These are phyloP conservation scores for Cryptoprocta ferox DNA, from an alignment of 2,797 vertebrate species.

Conservation along the genomic window DNA sequence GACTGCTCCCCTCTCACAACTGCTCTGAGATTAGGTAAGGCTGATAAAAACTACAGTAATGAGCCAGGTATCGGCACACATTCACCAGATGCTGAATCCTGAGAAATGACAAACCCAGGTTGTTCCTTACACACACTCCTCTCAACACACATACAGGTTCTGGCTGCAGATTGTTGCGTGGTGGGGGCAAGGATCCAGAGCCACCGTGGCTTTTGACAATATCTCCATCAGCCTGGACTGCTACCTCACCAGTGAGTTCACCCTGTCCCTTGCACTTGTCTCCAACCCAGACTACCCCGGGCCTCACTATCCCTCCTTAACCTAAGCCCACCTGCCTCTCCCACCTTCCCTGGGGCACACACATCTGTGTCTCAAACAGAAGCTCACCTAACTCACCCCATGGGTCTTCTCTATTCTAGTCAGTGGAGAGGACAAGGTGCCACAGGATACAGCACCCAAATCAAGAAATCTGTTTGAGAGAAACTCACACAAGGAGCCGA, in stretches of 20 bases:
- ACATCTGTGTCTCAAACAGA: background rate
- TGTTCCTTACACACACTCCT: background rate
- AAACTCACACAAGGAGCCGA: conserved; percentile 81
- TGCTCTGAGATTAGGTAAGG: background rate
- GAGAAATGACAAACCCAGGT: fast-evolving
- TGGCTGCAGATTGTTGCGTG: conserved; percentile 95
- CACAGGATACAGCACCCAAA: conserved; percentile 74
- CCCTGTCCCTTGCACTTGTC: conserved; percentile 1
- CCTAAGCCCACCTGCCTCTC: background rate
- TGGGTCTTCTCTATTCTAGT: conserved; percentile 84
- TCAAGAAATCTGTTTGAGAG: conserved; percentile 85
- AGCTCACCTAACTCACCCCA: conserved; percentile 46
- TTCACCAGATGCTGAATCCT: background rate
- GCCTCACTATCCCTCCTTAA: background rate
- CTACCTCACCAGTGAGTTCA: conserved; percentile 96
- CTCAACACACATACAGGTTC: conserved; percentile 90
- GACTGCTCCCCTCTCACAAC: background rate
- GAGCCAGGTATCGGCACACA: fast-evolving
- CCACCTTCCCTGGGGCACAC: background rate
- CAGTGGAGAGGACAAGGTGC: conserved; percentile 85
- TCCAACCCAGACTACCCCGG: background rate
- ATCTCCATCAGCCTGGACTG: conserved; percentile 97
- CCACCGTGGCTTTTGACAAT: conserved; percentile 94
- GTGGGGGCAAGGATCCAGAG: conserved; percentile 91
- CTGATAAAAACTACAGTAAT: too few species aligned